phyloP scores from a whole-genome alignment of 2,888 invertebrate species.

The Catocala sponsa region DNA sequence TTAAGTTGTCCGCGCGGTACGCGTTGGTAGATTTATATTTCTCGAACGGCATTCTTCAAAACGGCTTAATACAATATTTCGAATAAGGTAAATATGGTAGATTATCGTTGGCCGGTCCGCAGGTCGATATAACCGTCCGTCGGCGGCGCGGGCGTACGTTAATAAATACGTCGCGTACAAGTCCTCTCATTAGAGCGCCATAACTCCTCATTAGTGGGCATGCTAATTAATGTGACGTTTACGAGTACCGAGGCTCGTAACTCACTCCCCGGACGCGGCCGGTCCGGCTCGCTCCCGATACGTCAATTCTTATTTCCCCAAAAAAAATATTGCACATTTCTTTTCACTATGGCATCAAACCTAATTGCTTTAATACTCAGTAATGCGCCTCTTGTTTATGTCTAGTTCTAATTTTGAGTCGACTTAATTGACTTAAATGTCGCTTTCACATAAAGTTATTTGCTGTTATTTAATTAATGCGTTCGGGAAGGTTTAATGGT shows the following conservation, averaged over 20 bases:
- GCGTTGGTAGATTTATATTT: constrained; percentile 28
- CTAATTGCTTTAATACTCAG: constrained; percentile 49
- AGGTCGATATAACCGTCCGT: constrained; percentile 48
- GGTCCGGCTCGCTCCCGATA: constrained; percentile 45
- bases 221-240: constrained; percentile 87
- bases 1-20: constrained; percentile 38
- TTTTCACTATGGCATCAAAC: constrained; percentile 41
- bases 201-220: constrained; percentile 87
- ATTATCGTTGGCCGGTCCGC: constrained; percentile 49
- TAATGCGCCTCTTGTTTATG: constrained; percentile 4
- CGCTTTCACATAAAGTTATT: not conserved
- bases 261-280: constrained; percentile 41
- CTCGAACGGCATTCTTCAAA: constrained; percentile 7
- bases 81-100: constrained; percentile 40
- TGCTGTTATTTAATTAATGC: not conserved
- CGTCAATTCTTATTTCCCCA: constrained; percentile 48
- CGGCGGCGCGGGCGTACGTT: constrained; percentile 36
- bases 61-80: constrained; percentile 20
- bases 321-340: constrained; percentile 38
- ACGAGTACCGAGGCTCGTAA: constrained; percentile 76
- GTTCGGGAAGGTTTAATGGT: not conserved
- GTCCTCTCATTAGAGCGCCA: constrained; percentile 85
- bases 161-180: constrained; percentile 74
- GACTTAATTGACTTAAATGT: constrained; percentile 4
- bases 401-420: not conserved